Conservation (phyloP, 2,888 invertebrate genomes). For the Athalia circularis region DNA sequence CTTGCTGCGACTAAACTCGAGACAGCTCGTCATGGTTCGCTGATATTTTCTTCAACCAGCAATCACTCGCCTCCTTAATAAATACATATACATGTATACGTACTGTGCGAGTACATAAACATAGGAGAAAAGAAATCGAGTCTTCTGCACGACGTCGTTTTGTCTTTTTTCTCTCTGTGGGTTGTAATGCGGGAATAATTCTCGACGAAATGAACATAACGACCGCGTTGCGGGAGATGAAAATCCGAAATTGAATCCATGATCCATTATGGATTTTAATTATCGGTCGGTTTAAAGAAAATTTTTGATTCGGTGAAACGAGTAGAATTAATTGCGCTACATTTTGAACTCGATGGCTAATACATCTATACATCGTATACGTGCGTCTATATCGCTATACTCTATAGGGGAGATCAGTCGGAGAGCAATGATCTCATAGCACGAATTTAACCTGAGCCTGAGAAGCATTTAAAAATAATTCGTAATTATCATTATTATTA, state of each 20-base stretch:
- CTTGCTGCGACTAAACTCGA: constrained; percentile 61
- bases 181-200: too few relatives aligned
- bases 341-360: too few relatives aligned
- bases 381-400: too few relatives aligned
- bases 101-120: constrained; percentile 57
- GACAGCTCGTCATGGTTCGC: constrained; percentile 66
- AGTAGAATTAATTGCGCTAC: too few relatives aligned
- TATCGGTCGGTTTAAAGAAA: too few relatives aligned
- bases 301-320: too few relatives aligned
- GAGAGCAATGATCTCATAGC: constrained; percentile 64
- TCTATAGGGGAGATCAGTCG: constrained; percentile 41
- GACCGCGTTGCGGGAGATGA: too few relatives aligned
- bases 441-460: constrained; percentile 59
- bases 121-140: neutral
- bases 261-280: too few relatives aligned
- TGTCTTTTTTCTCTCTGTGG: neutral
- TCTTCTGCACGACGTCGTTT: neutral
- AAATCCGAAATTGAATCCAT: too few relatives aligned
- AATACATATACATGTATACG: neutral
- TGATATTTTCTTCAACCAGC: constrained; percentile 68
- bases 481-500: constrained; percentile 60
- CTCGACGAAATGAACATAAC: too few relatives aligned
- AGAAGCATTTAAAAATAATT: constrained; percentile 55
- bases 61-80: constrained; percentile 62
- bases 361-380: too few relatives aligned